Conservation (phyloP, 2,888 invertebrate genomes). For the Mythimna vitellina region DNA sequence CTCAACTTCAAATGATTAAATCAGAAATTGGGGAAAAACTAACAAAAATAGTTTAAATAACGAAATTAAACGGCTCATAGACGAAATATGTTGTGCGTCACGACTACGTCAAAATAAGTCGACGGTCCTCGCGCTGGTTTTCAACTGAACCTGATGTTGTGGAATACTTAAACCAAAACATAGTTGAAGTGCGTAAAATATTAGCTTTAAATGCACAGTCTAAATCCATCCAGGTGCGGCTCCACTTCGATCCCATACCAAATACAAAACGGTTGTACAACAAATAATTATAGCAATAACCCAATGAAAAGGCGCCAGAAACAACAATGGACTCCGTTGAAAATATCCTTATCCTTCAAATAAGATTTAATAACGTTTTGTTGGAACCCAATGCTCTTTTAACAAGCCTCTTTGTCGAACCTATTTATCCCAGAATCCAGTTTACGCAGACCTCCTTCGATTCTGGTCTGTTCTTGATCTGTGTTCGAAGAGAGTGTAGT, state of each 20-base stretch:
- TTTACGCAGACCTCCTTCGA: slow-evolving; percentile 61
- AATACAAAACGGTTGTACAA: slow-evolving; percentile 45
- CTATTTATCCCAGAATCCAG: slow-evolving; percentile 72
- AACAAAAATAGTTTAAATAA: no score
- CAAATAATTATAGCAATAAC: slow-evolving; percentile 63
- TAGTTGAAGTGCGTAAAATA: background rate
- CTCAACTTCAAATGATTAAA: no score
- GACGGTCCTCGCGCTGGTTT: no score
- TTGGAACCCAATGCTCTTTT: slow-evolving; percentile 84
- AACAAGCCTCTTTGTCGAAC: slow-evolving; percentile 79
- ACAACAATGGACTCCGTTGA: slow-evolving; percentile 62
- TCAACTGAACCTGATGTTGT: no score
- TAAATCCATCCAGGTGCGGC: slow-evolving; percentile 52
- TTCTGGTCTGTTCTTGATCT: slow-evolving; percentile 11
- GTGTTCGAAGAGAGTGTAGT: slow-evolving; percentile 23
- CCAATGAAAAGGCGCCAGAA: slow-evolving; percentile 74
- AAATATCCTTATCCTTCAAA: slow-evolving; percentile 80
- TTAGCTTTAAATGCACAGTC: background rate
- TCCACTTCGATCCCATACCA: slow-evolving; percentile 1
- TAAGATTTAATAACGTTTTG: slow-evolving; percentile 88
- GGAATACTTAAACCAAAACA: background rate
- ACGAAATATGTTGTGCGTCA: no score
- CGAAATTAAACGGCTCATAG: no score
- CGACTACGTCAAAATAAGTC: no score
- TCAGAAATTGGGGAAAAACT: no score